Conservation (phyloP, 2,888 invertebrate genomes). For the Trachelus stipa region DNA sequence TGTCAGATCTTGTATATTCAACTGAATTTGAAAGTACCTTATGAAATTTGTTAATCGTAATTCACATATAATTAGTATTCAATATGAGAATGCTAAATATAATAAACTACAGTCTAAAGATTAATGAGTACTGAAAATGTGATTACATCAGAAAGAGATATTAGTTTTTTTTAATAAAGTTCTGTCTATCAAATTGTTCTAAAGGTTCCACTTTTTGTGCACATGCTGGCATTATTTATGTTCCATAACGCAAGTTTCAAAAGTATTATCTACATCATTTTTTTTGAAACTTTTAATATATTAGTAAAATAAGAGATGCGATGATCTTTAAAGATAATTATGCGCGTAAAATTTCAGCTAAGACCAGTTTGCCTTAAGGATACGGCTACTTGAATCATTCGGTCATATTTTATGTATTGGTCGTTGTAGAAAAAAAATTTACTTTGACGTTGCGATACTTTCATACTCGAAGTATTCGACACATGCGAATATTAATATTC, state of each 20-base stretch:
- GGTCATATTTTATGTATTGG: background rate
- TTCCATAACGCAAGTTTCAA: background rate
- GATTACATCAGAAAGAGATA: background rate
- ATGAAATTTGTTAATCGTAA: background rate
- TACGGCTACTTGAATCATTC: background rate
- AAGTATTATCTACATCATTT: background rate
- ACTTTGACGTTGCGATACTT: background rate
- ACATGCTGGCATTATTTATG: background rate
- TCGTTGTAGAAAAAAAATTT: background rate
- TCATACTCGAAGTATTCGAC: background rate
- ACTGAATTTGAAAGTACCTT: background rate
- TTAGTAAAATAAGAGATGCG: background rate
- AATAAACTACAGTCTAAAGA: background rate
- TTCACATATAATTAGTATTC: too few species aligned
- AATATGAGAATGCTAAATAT: too few species aligned
- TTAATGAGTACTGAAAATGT: too few species aligned
- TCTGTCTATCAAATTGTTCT: background rate
- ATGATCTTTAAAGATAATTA: background rate
- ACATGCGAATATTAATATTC: background rate
- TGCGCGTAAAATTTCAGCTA: background rate
- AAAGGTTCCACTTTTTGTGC: background rate
- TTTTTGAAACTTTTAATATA: background rate
- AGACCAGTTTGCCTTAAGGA: background rate
- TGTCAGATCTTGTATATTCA: background rate
- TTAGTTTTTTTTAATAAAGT: background rate